These are phyloP conservation scores for Acrocyrtus sp. DNA, from an alignment of 2,888 invertebrate species.

Conservation along the genomic window DNA sequence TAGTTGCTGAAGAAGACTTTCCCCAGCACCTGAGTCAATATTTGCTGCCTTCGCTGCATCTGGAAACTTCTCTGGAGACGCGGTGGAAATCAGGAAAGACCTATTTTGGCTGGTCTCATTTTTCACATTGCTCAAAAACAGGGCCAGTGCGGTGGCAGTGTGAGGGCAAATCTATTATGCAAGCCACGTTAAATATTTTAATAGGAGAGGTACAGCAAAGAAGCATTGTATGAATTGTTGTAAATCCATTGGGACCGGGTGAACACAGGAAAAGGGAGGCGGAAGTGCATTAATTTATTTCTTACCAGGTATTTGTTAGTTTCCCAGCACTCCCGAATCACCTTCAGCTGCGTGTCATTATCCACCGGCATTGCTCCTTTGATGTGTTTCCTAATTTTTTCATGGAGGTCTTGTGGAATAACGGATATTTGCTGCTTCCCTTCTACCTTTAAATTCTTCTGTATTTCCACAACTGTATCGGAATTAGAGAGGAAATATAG, in stretches of 20 bases:
- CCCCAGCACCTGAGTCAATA: neutral
- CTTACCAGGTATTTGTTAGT: slow-evolving; percentile 65
- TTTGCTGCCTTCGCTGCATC: slow-evolving; percentile 65
- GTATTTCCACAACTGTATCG: slow-evolving; percentile 63
- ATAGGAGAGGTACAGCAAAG: neutral
- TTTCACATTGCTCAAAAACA: slow-evolving; percentile 40
- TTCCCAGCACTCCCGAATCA: slow-evolving; percentile 66
- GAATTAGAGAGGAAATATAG: slow-evolving; percentile 66
- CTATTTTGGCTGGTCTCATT: slow-evolving; percentile 11
- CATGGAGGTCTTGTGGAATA: slow-evolving; percentile 50
- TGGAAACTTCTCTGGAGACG: slow-evolving; percentile 67
- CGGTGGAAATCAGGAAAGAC: slow-evolving; percentile 66
- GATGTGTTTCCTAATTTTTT: slow-evolving; percentile 64
- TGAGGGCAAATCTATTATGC: slow-evolving; percentile 66
- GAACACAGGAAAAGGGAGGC: neutral
- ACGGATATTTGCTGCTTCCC: too few species aligned
- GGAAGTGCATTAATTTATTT: slow-evolving; percentile 1
- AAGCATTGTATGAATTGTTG: too few species aligned
- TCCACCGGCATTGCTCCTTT: slow-evolving; percentile 60
- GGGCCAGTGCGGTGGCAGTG: slow-evolving; percentile 67
- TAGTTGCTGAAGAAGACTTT: slow-evolving; percentile 25
- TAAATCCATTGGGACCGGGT: neutral
- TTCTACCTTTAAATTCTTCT: slow-evolving; percentile 53
- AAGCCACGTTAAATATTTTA: too few species aligned
- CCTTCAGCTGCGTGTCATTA: slow-evolving; percentile 65